phyloP scores from a whole-genome alignment of 2,888 invertebrate species.

The Clostera curtula region DNA sequence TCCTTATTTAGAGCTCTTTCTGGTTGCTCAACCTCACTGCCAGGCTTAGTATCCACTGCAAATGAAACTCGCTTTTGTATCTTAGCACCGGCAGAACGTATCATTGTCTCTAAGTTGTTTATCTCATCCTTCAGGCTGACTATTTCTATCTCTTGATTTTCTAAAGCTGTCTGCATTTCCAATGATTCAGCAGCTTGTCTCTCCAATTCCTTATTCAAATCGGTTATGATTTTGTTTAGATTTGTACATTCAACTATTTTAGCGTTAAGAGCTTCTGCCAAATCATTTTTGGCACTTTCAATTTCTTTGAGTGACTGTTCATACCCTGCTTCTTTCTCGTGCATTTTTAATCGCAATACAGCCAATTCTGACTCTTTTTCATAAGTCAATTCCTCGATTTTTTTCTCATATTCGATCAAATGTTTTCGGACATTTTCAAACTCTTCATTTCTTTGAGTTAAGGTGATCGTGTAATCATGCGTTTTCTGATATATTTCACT shows the following conservation, averaged over 20 bases:
- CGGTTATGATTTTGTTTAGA: constrained; percentile 64
- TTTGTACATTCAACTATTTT: constrained; percentile 67
- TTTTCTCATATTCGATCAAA: constrained; percentile 55
- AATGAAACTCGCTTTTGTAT: constrained; percentile 66
- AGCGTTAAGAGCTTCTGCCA: constrained; percentile 47
- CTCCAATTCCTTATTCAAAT: constrained; percentile 68
- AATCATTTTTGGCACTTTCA: constrained; percentile 38
- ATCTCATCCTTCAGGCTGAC: constrained; percentile 82
- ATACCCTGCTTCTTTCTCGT: constrained; percentile 53
- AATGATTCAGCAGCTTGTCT: constrained; percentile 71
- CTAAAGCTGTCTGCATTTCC: constrained; percentile 77
- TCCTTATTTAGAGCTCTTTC: constrained; percentile 36
- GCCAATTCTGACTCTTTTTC: constrained; percentile 74
- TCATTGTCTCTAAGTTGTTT: constrained; percentile 38
- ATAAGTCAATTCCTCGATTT: constrained; percentile 61
- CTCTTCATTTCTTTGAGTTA: constrained; percentile 54
- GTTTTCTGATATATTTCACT: constrained; percentile 58
- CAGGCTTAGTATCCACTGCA: constrained; percentile 57
- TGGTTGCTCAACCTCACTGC: constrained; percentile 25
- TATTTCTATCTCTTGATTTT: constrained; percentile 82
- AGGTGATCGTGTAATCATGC: constrained; percentile 44
- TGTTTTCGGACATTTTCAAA: constrained; percentile 57
- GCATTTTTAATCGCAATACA: constrained; percentile 66
- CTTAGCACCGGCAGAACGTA: constrained; percentile 44
- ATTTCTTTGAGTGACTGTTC: constrained; percentile 37